Percentiles rank a stretch among this genome's conserved stretches.
These are phyloP conservation scores for Astropecten irregularis DNA, from an alignment of 53 echinoderm and acorn worm species.

Conservation along the genomic window DNA sequence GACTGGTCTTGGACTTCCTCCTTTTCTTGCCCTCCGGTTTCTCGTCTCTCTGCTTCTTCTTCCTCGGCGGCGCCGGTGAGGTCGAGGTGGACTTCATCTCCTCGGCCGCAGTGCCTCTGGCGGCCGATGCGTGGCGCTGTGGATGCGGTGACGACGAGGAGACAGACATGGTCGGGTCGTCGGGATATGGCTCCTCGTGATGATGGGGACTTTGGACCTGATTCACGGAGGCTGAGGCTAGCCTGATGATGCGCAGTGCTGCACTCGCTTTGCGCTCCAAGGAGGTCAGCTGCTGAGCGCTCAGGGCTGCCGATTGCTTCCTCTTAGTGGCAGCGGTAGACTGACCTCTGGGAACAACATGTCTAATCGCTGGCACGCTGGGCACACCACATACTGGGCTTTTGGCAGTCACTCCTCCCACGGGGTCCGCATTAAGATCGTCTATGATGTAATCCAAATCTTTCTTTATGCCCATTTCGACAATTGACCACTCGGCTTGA, in stretches of 20 bases:
- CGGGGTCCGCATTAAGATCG: background rate
- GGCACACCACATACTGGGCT: conserved; percentile 3
- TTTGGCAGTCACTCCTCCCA: background rate
- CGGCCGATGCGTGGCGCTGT: background rate
- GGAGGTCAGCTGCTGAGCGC: background rate
- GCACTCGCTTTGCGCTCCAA: conserved; percentile 29
- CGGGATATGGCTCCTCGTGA: background rate
- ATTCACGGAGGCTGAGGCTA: background rate
- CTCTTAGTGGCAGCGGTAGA: background rate
- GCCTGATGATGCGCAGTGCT: background rate
- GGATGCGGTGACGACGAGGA: background rate
- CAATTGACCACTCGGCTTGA: background rate
- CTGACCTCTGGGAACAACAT: background rate
- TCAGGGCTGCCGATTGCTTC: background rate
- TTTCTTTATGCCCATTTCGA: conserved; percentile 14
- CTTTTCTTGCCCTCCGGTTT: background rate
- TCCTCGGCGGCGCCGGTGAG: background rate
- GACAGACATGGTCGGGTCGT: background rate
- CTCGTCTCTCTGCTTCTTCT: background rate
- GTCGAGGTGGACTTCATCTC: background rate
- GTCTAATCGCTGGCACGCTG: background rate
- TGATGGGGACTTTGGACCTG: background rate
- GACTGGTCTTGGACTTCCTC: background rate
- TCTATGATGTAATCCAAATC: conserved; percentile 53
- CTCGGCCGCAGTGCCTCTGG: background rate